Evolutionary conservation across 2,113 vertebrate genomes (phyloP), one percentile per base, ranked within the genome.

Genomic region (Petrocephalus microphthalmus): DNA sequence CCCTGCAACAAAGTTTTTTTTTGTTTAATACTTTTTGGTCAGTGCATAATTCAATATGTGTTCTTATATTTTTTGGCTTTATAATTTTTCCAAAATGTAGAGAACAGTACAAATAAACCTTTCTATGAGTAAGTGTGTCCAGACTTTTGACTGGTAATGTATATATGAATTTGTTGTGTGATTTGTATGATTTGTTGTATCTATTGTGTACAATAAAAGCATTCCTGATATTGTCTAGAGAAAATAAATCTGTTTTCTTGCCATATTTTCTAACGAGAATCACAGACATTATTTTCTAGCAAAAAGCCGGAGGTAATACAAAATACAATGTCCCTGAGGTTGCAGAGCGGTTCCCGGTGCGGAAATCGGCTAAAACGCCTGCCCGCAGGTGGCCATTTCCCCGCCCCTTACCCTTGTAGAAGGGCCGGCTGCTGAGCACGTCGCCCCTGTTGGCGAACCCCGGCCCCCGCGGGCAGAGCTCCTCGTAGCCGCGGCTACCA

Each of bases 371-470:
- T n/a, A n/a, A n/a, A n/a, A n/a, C n/a, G 57, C n/a, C 57, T 25
- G 57, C 57, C 57, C 25, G 22, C 57, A 64, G 60, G 60, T 64
- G n/a, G n/a, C 7, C 10, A 78, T 78, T 78, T 45, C 15, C 45
- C 67, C 7, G 5, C 17, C 37, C 91, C 90, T 91, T 90, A 95
- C 96, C 96, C 95, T 96, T 96, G 89, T 96, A 95, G 89, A 96
- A 94, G 0, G 95, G 93, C 85, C 95, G 94, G 81, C 95, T 94
- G 1, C 95, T 95, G 85, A 96, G 90, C 22, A 92, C 74, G 81
- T 96, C 95, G 7, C 93, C 94, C 45, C 95, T 92, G 89, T 93
- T 96, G 89, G 94, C 92, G 88, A 96, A 96, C 19, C 96, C 96
- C 0, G 93, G 95, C 37, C 96, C 96, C 87, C 95, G 92, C 11